Evolutionary conservation across 2,797 vertebrate species (phyloP), one percentile per base, ranked within the genome.

Genomic region (Cetoscarus ocellatus): DNA sequence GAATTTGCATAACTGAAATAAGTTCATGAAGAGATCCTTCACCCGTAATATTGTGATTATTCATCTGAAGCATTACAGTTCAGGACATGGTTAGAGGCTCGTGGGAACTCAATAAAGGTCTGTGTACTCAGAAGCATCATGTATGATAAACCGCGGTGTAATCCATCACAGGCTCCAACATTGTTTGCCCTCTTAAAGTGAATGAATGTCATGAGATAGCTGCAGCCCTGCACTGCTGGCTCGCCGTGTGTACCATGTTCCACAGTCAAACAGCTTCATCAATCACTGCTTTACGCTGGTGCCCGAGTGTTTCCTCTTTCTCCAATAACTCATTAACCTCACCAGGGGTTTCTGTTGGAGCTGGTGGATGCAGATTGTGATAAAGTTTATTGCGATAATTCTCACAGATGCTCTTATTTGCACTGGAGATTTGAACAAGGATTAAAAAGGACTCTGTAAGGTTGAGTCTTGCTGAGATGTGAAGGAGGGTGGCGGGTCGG

Each of bases 321-420:
- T 88, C 72, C 81, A 57, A 85, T 92, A 80, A 93, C 88, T 93
- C 84, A 95, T 94, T 94, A 93, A 95, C 90, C 80, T 68, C 48
- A 9, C 39, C 1, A 66, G 60, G 74, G 70, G 84, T 73, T 85
- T 85, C 70, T 61, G 71, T 64, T 74, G 71, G 19, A 67, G 62
- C 62, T 42, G 50, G 59, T 56, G 58, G 49, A 7, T 44, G 4
- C 34, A 53, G 72, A 80, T 70, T 57, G 68, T 66, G 70, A 67
- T 62, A 13, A 67, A 70, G 67, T 69, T 60, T 63, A 64, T 62
- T 39, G 2, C 45, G 42, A 68, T 43, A 43, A 67, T 55, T 52
- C 52, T 48, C 62, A 18, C 43, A 13, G 50, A 63, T 53, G 53
- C 10, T 53, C 48, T 61, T 75, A 60, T 61, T 27, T 17, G 40